Evolutionary conservation across 2,113 vertebrate genomes (phyloP).

Genomic region (Anser cygnoides): DNA sequence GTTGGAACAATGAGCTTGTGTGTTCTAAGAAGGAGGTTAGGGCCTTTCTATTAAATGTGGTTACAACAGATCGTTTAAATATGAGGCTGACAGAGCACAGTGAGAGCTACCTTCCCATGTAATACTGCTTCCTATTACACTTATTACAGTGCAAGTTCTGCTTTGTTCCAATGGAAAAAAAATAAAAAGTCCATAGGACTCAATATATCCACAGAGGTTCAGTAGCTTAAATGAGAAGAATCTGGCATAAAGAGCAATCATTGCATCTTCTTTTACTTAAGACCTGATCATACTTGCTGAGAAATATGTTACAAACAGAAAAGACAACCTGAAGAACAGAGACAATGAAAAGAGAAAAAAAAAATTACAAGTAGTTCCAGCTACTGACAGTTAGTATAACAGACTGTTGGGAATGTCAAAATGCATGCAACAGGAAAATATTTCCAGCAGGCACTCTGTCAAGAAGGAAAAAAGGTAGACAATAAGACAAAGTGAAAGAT

Average conservation of each 20-base stretch:
- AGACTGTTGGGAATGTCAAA: background rate
- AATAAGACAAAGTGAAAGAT: background rate
- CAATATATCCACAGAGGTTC: background rate
- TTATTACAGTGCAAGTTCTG: background rate
- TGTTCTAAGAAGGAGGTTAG: background rate
- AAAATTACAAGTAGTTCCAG: background rate
- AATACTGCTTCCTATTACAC: background rate
- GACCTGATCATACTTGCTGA: background rate
- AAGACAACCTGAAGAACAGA: background rate
- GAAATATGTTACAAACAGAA: background rate
- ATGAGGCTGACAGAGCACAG: background rate
- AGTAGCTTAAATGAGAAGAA: background rate
- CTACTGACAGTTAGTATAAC: background rate
- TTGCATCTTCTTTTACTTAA: background rate
- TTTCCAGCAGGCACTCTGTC: background rate
- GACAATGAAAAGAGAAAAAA: background rate
- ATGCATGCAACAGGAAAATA: background rate
- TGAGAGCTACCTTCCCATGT: background rate
- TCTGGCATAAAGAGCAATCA: background rate
- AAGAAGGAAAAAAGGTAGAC: background rate
- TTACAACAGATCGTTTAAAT: background rate
- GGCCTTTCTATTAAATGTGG: background rate
- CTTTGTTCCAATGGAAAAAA: background rate
- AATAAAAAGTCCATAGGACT: background rate
- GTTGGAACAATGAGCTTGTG: rapidly evolving